Conservation (phyloP, 2,113 vertebrate genomes). For the Peromyscus leucopus region DNA sequence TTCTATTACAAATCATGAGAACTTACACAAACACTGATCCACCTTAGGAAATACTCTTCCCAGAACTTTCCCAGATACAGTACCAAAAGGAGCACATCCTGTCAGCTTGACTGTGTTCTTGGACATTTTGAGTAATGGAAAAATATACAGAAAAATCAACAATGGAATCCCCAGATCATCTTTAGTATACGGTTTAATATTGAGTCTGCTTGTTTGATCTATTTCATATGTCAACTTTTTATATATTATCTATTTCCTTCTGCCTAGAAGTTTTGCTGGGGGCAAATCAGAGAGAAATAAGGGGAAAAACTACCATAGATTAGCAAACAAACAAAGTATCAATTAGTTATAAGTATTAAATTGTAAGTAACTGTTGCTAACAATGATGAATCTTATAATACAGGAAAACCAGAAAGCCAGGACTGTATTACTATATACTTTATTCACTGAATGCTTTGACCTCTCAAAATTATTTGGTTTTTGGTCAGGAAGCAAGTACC, state of each 20-base stretch:
- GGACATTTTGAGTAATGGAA: background rate
- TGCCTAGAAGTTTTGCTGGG: background rate
- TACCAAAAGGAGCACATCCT: background rate
- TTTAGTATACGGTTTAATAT: background rate
- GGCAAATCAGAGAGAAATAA: background rate
- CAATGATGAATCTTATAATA: background rate
- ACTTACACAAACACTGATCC: background rate
- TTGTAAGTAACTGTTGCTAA: background rate
- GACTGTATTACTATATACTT: background rate
- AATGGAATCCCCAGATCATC: constrained; percentile 14
- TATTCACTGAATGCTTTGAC: background rate
- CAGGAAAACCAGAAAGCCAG: background rate
- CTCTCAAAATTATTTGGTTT: background rate
- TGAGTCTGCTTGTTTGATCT: background rate
- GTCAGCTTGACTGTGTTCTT: background rate
- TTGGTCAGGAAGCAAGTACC: background rate
- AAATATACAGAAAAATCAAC: constrained; percentile 7
- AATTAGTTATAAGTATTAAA: background rate
- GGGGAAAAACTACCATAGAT: background rate
- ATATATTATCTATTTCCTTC: constrained; percentile 29
- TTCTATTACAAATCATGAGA: background rate
- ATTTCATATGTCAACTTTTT: constrained; percentile 20
- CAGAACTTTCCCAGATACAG: background rate
- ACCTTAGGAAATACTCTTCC: background rate
- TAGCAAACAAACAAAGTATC: constrained; percentile 1